phyloP scores from a whole-genome alignment of 2,797 vertebrate species.

The Pseudochirops corinnae region DNA sequence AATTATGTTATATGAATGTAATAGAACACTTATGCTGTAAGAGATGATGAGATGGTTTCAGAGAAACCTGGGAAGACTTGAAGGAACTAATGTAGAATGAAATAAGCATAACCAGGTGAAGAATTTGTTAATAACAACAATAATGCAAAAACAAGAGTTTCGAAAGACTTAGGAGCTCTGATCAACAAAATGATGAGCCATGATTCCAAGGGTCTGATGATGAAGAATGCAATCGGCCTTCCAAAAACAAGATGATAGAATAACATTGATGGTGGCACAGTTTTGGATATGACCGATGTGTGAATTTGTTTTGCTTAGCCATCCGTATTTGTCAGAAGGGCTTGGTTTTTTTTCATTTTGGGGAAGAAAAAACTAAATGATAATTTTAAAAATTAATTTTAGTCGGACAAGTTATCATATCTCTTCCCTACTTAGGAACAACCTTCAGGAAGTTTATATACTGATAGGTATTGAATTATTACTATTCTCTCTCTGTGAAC shows the following conservation, averaged over 20 bases:
- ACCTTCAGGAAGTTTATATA: conserved; percentile 5
- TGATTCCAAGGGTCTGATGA: not conserved
- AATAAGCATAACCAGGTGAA: not conserved
- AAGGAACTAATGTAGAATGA: not conserved
- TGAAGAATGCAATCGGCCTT: not conserved
- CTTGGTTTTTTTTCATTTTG: not conserved
- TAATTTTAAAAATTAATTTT: not conserved
- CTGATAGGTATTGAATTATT: conserved; percentile 40
- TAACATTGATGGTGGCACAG: not conserved
- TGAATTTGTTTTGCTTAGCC: not conserved
- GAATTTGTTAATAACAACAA: not conserved
- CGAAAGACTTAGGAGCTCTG: not conserved
- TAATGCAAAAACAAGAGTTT: not conserved
- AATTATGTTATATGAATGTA: not conserved
- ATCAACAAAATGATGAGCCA: not conserved
- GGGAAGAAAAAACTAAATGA: not conserved
- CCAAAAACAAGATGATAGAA: not conserved
- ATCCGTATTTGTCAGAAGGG: not conserved
- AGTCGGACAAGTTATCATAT: not conserved
- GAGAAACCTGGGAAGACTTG: not conserved
- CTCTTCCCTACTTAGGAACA: not conserved
- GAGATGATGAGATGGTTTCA: not conserved
- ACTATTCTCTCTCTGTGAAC: not conserved
- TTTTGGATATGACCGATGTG: not conserved
- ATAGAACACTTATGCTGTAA: not conserved